A percentile compares a stretch with the other conserved stretches of the same genome.
Conservation (phyloP, 2,797 vertebrate species). For the Sebastes wilsoni region DNA sequence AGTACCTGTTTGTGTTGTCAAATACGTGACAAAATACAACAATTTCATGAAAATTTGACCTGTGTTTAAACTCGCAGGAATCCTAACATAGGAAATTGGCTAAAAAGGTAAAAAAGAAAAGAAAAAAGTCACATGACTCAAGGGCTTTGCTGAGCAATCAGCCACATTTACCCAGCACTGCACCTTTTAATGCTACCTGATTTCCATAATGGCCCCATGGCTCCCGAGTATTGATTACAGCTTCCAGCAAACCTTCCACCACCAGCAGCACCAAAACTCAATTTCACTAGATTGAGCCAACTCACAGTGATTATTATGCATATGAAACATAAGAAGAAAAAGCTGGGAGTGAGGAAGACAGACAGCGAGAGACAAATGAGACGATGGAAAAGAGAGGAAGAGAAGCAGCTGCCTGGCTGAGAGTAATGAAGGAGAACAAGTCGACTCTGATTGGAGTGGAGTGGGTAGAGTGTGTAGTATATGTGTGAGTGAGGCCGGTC, state of each 20-base stretch:
- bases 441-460: constrained; percentile 62
- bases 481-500: constrained; percentile 32
- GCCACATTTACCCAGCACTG: constrained; percentile 15
- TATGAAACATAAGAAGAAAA: constrained; percentile 52
- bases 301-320: constrained; percentile 72
- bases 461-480: constrained; percentile 23
- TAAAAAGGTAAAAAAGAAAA: neutral
- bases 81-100: neutral
- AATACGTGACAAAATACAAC: neutral
- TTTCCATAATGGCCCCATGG: constrained; percentile 72
- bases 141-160: constrained; percentile 27
- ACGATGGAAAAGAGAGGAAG: constrained; percentile 22
- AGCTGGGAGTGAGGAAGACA: constrained; percentile 14
- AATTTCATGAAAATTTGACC: neutral
- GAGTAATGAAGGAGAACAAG: constrained; percentile 67
- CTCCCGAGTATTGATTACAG: constrained; percentile 72
- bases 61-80: neutral
- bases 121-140: neutral
- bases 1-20: neutral
- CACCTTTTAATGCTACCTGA: constrained; percentile 60
- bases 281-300: constrained; percentile 73
- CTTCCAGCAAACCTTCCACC: constrained; percentile 52
- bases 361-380: constrained; percentile 47
- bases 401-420: constrained; percentile 62
- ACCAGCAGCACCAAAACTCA: constrained; percentile 59